Conservation (phyloP, 2,888 invertebrate genomes). For the Aricia artaxerxes region DNA sequence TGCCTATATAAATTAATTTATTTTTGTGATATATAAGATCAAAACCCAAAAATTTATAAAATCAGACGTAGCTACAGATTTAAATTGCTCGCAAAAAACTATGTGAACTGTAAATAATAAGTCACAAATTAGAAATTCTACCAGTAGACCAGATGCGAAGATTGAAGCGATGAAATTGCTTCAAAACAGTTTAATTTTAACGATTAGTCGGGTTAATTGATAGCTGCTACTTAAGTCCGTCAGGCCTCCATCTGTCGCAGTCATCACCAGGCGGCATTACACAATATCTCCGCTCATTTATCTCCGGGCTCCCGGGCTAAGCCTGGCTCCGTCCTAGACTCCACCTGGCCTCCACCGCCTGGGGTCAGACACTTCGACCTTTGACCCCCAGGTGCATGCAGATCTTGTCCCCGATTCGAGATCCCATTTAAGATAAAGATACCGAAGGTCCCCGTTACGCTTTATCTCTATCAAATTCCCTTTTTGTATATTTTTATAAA, state of each 20-base stretch:
- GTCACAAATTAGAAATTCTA: too few species aligned
- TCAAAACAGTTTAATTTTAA: not conserved
- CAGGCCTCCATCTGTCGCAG: not conserved
- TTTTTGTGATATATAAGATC: too few species aligned
- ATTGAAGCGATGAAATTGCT: not conserved
- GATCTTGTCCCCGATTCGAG: not conserved
- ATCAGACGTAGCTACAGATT: too few species aligned
- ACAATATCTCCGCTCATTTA: not conserved
- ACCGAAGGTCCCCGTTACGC: not conserved
- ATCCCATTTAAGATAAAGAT: conserved; percentile 10
- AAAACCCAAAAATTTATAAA: too few species aligned
- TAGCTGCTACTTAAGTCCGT: not conserved
- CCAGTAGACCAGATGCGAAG: too few species aligned
- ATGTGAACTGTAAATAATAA: too few species aligned
- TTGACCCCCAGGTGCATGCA: conserved; percentile 3
- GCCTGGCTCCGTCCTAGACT: not conserved
- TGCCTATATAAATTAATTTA: too few species aligned
- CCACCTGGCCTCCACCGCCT: not conserved
- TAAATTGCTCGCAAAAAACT: too few species aligned
- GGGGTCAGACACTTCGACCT: not conserved
- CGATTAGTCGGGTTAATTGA: not conserved
- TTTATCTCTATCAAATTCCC: not conserved
- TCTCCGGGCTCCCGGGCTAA: not conserved
- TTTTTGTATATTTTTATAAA: conserved; percentile 19
- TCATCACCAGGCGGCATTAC: not conserved